Evolutionary conservation across 2,888 invertebrate species (phyloP), one percentile per base, ranked within the genome.

Genomic region (Adineta ricciae): DNA sequence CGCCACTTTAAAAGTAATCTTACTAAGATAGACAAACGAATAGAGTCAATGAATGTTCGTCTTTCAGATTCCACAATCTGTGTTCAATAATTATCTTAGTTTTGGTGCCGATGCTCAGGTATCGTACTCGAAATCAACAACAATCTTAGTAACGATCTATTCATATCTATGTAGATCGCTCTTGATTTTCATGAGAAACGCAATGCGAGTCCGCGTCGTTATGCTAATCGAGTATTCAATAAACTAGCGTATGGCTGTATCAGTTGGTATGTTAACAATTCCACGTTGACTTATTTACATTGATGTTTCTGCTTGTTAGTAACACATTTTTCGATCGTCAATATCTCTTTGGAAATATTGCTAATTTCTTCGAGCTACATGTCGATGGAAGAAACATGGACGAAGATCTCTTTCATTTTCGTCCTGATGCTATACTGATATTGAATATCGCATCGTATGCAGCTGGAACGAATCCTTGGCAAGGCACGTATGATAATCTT

Each of bases 21-120:
- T 14, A 50, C 14, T 32, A 32, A 9, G 16, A 27, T 2, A 32
- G 16, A 27, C 32, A 0, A 27, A 11, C 14, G 32, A 56, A 9
- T 46, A 46, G 5, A 46, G 11, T 46, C 11, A 5, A 32, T 32
- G 11, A 32, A 64, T 64, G 11, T 64, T 5, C 11, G 7, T 64
- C 11, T 64, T 64, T 27, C 32, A 64, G 64, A 64, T 64, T 7
- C 73, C 73, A 19, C 73, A 78, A 78, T 41, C 73, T 90, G 97
- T 99, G 85, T 95, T 98, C 91, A 99, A 98, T 92, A 99, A 99
- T 91, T 98, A 98, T 91, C 98, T 96, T 92, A 96, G 96, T 46
- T 93, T 98, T 87, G 98, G 98, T 52, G 97, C 98, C 84, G 98
- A 99, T 91, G 98, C 98, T 86, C 96, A 97, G 27, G 64, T 64